Evolutionary conservation across 1,140 invertebrate species (phyloP).

Genomic region (Drosophila gunungcola): DNA sequence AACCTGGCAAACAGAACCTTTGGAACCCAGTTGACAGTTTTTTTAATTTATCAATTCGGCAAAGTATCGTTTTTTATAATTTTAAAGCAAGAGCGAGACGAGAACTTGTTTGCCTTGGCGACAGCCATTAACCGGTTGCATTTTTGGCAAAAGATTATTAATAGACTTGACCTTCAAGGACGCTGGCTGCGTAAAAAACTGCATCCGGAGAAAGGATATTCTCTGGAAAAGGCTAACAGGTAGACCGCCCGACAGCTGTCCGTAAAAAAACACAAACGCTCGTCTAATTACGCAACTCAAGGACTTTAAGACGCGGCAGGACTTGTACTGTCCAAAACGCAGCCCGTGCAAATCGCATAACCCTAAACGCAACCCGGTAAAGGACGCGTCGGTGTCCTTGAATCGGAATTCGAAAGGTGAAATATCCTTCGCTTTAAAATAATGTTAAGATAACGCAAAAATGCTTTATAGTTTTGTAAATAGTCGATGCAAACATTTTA

Average conservation of each 20-base stretch:
- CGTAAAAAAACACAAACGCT: conserved; percentile 63
- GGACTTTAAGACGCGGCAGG: conserved; percentile 53
- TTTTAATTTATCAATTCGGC: conserved; percentile 56
- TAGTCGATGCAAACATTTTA: too few species aligned
- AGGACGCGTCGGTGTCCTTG: conserved; percentile 45
- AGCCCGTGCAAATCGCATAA: conserved; percentile 56
- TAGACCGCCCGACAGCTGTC: conserved; percentile 44
- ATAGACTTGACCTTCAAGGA: conserved; percentile 47
- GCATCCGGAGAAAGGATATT: conserved; percentile 62
- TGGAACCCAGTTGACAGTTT: conserved; percentile 28
- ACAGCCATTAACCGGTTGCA: conserved; percentile 46
- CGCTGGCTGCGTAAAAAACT: conserved; percentile 34
- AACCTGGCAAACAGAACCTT: conserved; percentile 23
- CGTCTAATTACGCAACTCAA: conserved; percentile 69
- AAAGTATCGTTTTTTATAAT: conserved; percentile 9
- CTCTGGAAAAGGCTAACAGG: conserved; percentile 63
- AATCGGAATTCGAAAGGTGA: background rate
- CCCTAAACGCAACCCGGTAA: conserved; percentile 48
- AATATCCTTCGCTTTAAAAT: too few species aligned
- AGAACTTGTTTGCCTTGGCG: conserved; percentile 56
- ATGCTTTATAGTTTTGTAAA: too few species aligned
- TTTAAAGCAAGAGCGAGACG: background rate
- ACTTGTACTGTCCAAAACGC: conserved; percentile 46
- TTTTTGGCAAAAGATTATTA: conserved; percentile 26
- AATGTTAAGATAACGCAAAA: background rate